Base-by-base conservation (phyloP, 2,888 invertebrate species). In the Argyresthia albistria region DNA sequence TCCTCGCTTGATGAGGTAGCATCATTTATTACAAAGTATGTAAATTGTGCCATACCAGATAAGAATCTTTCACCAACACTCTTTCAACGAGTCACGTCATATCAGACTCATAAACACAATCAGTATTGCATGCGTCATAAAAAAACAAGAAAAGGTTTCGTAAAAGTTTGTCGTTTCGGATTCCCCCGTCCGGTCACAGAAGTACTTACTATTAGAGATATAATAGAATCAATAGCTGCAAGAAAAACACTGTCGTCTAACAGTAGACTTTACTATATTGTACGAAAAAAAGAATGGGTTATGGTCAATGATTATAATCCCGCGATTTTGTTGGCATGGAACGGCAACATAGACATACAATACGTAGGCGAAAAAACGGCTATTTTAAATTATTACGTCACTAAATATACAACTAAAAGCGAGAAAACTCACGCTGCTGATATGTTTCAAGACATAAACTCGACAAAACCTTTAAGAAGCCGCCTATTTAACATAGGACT, bases 341-440 rank as follows among this genome's bases (percentile, higher is more conserved):
- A 63, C 56, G 66, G 67, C 3, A 68, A 69, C 56, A 66, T 60
- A 52, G 67, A 69, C 46, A 58, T 70, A n/a, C 68, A 68, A 56
- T 65, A 56, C 53, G 55, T 58, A 42, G 57, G 58, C 9, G 57
- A 60, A 57, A 65, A 64, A 54, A 64, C 68, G 48, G 56, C 60
- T 9, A 53, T 59, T n/a, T 52, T 70, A 35, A 61, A 57, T 35
- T 60, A 59, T 47, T 65, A 66, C 45, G 42, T 62, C 6, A 66
- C 62, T 9, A 69, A 68, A 55, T 69, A 69, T 57, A 56, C 58
- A 15, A 62, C 65, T 0, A 69, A 69, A 60, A 48, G 53, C n/a
- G 69, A 67, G 58, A 69, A 63, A 53, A 61, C 57, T 52, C 56
- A 59, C 54, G 50, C 46, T 7, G 47, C 51, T 10, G 59, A 63